Evolutionary conservation across 2,888 invertebrate genomes (phyloP).

Genomic region (Didymodactylos carnosus): DNA sequence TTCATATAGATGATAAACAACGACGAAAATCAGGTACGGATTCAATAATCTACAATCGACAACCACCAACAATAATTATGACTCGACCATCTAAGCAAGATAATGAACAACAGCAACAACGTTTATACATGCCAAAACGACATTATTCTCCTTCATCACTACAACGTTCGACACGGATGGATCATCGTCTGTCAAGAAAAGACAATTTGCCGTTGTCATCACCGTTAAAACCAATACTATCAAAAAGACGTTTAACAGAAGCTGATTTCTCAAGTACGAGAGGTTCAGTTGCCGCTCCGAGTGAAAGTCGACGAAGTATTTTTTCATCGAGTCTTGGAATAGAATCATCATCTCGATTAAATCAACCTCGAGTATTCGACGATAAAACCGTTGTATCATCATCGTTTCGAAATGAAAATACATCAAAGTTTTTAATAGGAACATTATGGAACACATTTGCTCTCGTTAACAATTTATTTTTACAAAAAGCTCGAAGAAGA

Average conservation of each 20-base stretch:
- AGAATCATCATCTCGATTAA: not conserved
- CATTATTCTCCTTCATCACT: no score
- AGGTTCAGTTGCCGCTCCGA: no score
- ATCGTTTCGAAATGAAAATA: not conserved
- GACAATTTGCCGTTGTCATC: not conserved
- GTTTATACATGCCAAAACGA: no score
- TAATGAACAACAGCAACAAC: no score
- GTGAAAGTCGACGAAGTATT: not conserved
- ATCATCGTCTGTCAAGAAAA: not conserved
- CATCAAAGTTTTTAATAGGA: not conserved
- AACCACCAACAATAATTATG: no score
- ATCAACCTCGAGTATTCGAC: not conserved
- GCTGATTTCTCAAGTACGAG: no score
- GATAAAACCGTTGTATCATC: not conserved
- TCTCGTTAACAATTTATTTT: not conserved
- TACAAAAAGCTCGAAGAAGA: not conserved
- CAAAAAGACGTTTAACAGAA: no score
- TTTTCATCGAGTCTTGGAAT: not conserved
- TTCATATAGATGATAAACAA: no score
- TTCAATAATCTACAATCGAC: no score
- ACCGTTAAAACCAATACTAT: not conserved
- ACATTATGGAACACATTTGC: not conserved
- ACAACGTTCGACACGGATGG: not conserved
- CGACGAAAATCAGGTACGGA: no score
- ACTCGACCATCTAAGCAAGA: no score